These are phyloP conservation scores for Sebastiscus albofasciatus DNA, from an alignment of 2,797 vertebrate genomes.

Conservation along the genomic window DNA sequence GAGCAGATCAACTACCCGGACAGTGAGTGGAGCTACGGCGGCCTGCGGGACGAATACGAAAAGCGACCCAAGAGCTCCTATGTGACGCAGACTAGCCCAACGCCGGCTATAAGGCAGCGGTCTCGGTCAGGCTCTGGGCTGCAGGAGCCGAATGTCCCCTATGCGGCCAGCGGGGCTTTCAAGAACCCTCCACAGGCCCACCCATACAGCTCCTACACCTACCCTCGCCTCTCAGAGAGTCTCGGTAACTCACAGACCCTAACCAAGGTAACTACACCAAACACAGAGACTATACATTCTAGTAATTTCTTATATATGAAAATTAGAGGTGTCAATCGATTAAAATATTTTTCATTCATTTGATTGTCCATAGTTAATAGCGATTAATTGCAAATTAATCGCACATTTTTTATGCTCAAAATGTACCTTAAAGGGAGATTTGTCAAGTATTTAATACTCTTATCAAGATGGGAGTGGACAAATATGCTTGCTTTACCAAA, in stretches of 20 bases:
- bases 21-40: conserved; percentile 89
- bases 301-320: neutral
- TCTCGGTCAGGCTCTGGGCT: conserved; percentile 95
- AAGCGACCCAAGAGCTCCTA: conserved; percentile 96
- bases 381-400: too few species aligned
- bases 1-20: conserved; percentile 91
- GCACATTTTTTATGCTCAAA: too few species aligned
- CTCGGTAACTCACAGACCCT: conserved; percentile 85
- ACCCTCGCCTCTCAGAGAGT: conserved; percentile 94
- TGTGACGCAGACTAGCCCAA: conserved; percentile 91
- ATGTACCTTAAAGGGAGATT: too few species aligned
- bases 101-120: conserved; percentile 93
- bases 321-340: too few species aligned
- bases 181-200: conserved; percentile 92
- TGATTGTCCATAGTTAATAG: too few species aligned
- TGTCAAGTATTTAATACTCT: too few species aligned
- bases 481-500: too few species aligned
- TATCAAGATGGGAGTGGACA: too few species aligned
- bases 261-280: conserved; percentile 87
- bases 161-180: conserved; percentile 87
- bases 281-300: neutral
- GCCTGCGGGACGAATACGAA: conserved; percentile 90
- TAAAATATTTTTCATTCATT: too few species aligned
- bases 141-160: conserved; percentile 93
- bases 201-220: conserved; percentile 96